phyloP scores from a whole-genome alignment of 1,140 invertebrate genomes.

The Procambarus clarkii region DNA sequence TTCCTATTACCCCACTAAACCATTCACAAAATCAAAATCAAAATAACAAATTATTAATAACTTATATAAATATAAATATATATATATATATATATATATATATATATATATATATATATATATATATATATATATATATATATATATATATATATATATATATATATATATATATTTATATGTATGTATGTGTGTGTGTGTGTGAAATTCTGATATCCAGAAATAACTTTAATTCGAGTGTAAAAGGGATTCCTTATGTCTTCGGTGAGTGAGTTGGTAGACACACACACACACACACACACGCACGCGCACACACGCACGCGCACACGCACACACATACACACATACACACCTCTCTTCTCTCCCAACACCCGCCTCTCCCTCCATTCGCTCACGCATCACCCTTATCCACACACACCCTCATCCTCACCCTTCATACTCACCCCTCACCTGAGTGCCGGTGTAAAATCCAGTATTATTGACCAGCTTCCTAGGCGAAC shows the following conservation, averaged over 20 bases:
- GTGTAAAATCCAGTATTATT: constrained; percentile 1
- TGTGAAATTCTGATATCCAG: no score
- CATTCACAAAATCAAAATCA: not conserved
- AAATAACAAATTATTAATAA: no score
- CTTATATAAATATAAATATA: not conserved
- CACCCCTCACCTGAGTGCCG: not conserved
- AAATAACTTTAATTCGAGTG: constrained; percentile 14
- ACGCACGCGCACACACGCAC: not conserved
- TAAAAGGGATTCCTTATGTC: not conserved
- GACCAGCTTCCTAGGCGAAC: not conserved
- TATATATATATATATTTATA: not conserved
- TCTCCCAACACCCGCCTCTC: no score
- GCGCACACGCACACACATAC: not conserved
- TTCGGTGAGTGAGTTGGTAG: not conserved
- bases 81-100: constrained; percentile 17
- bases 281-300: not conserved
- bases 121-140: constrained; percentile 25
- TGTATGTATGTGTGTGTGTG: no score
- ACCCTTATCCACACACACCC: no score
- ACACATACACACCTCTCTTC: not conserved
- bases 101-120: constrained; percentile 24
- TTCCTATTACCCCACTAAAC: not conserved
- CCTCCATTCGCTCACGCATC: no score
- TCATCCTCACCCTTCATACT: not conserved
- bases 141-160: constrained; percentile 1